phyloP scores from a whole-genome alignment of 2,888 invertebrate species.

The Rhagophthalmus giganteus region DNA sequence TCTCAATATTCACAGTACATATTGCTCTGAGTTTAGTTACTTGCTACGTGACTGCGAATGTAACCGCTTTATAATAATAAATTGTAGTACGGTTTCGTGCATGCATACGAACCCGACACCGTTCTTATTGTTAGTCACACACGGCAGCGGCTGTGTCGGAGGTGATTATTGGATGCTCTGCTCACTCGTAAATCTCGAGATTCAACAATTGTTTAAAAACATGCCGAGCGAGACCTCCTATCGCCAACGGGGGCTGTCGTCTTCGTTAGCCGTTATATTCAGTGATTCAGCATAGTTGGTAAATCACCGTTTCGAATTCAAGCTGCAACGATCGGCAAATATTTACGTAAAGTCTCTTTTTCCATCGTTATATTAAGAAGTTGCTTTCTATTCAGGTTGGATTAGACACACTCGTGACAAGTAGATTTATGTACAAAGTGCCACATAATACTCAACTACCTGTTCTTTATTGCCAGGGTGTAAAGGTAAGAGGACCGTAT shows the following conservation, averaged over 20 bases:
- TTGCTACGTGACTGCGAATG: constrained; percentile 54
- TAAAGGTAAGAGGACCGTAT: constrained; percentile 55
- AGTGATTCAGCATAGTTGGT: constrained; percentile 50
- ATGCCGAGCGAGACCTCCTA: constrained; percentile 50
- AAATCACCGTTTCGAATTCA: constrained; percentile 50
- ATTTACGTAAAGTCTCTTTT: constrained; percentile 51
- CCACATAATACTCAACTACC: constrained; percentile 43
- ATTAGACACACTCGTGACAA: constrained; percentile 52
- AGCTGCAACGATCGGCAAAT: constrained; percentile 52
- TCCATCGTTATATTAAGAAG: constrained; percentile 20
- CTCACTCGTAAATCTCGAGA: constrained; percentile 31
- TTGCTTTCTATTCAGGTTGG: constrained; percentile 45
- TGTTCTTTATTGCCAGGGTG: constrained; percentile 34
- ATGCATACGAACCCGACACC: constrained; percentile 51
- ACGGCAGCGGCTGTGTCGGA: constrained; percentile 27
- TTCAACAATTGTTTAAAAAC: constrained; percentile 49
- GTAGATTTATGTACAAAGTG: constrained; percentile 52
- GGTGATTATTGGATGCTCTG: constrained; percentile 31
- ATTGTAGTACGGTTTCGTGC: constrained; percentile 47
- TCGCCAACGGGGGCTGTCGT: constrained; percentile 37
- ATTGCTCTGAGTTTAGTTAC: constrained; percentile 47
- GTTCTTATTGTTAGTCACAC: constrained; percentile 50
- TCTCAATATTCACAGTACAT: constrained; percentile 46
- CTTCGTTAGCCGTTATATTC: constrained; percentile 39
- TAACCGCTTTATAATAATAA: constrained; percentile 53